These are phyloP conservation scores for Teleogryllus oceanicus DNA, from an alignment of 2,888 invertebrate species.

Conservation along the genomic window DNA sequence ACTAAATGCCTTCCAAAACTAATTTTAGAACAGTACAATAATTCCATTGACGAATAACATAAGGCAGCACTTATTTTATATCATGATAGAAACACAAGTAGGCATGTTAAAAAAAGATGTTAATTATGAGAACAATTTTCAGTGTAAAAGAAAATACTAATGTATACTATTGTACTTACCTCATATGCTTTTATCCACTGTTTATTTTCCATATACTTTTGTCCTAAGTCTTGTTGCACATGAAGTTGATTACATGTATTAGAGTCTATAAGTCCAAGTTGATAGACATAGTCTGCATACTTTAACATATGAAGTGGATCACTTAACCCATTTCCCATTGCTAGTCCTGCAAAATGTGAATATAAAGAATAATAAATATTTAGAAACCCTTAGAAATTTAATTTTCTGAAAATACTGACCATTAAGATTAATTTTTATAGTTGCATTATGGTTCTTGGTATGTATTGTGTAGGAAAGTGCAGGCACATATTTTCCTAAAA, in stretches of 20 bases:
- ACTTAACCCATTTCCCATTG: constrained; percentile 76
- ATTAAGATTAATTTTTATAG: constrained; percentile 64
- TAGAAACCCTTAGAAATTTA: background rate
- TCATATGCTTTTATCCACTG: constrained; percentile 69
- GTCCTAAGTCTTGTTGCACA: constrained; percentile 57
- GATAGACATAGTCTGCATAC: constrained; percentile 76
- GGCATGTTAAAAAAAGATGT: no score
- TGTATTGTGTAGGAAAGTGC: constrained; percentile 31
- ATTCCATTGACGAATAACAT: no score
- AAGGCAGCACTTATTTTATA: background rate
- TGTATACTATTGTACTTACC: constrained; percentile 41
- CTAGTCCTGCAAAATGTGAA: constrained; percentile 57
- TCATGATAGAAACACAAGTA: background rate
- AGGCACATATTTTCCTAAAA: constrained; percentile 34
- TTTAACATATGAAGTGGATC: constrained; percentile 74
- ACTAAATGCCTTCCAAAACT: background rate
- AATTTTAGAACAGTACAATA: no score
- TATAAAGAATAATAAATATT: background rate
- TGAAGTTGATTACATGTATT: constrained; percentile 60
- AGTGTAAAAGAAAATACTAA: background rate
- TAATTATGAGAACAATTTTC: no score
- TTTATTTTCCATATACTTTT: constrained; percentile 58
- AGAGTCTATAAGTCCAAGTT: constrained; percentile 67
- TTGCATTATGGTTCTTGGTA: constrained; percentile 54
- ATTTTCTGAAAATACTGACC: constrained; percentile 61